Evolutionary conservation across 2,888 invertebrate genomes (phyloP), one percentile per base, ranked within the genome.

Genomic region (Branchipolynoe longqiensis): DNA sequence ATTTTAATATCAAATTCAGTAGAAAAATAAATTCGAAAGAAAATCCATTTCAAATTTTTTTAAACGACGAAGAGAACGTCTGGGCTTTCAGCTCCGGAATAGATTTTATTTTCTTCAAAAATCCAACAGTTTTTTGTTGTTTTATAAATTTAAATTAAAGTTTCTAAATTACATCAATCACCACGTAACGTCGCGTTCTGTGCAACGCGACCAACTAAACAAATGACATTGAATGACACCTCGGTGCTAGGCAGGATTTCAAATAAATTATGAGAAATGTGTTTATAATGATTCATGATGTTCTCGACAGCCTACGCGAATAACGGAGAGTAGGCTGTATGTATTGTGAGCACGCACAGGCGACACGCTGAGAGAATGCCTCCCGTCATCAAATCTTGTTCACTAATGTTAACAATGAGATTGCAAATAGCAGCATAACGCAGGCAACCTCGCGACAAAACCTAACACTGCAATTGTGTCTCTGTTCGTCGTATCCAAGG

Each of bases 191-290:
- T 31, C 1, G 78, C 28, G 38, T 38, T 25, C 12, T 22, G 48
- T 22, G 78, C n/a, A 28, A 48, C 48, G 25, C 69, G n/a, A 4
- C 58, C 12, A 58, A 69, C 38, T n/a, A 33, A 69, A 3, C 69
- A 33, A 64, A 64, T 31, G 64, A 31, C 33, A 69, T 38, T 33
- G 6, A 69, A 69, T 69, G 69, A 69, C 69, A 69, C 36, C 69
- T 69, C 69, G 33, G 78, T 54, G 41, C 22, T 41, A 78, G 48
- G 48, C 54, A 78, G 78, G 41, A 78, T 78, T 78, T 78, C 78
- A 78, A 78, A 78, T 78, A 78, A 78, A 78, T 78, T 78, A 78
- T 54, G 54, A 48, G 31, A 78, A 48, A 48, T 78, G 78, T 78
- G 78, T 54, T 78, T 54, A 78, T 48, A 54, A 41, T 54, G 48